Base-by-base conservation (phyloP, 2,113 vertebrate genomes). In the Potamarius usumacintae region DNA sequence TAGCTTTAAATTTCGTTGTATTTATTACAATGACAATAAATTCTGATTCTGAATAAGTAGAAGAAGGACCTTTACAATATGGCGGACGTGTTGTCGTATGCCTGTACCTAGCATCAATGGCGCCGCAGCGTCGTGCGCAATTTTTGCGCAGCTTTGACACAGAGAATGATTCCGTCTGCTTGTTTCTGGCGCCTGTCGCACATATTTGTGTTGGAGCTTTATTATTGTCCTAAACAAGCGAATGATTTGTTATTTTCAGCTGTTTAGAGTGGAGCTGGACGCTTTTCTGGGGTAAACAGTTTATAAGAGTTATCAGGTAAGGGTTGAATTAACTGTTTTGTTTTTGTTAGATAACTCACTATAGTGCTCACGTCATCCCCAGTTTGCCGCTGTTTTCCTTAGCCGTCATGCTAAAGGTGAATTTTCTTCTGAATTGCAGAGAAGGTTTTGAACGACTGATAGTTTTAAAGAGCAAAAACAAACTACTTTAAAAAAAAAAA, bases 131-230 rank as follows among this genome's bases (percentile, higher is more conserved):
- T 50, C 22, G 42, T 83, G 81, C 81, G n/a, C 42, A 65, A 6
- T 15, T 50, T 2, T 8, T 27, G 81, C 58, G 81, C 81, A 67
- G 34, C 42, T 17, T 65, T 83, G 81, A 83, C 81, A 65, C 81
- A 83, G 42, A 83, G 6, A 83, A 83, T 25, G 22, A 6, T 3
- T 8, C 60, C 25, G 60, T 12, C 60, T 80, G n/a, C 30, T 18
- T 30, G 53, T 58, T 80, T 80, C 77, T 53, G 77, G 77, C 80
- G 52, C 80, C 34, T 25, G 57, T 82, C 57, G 79, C 34, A 63
- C 57, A 17, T 62, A 14, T 7, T 42, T n/a, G 60, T n/a, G 81
- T 25, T 83, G 60, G 34, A 67, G 81, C 34, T 65, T 83, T 83
- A 63, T 63, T 42, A 63, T 83, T 83, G 81, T 83, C 55, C 57